Evolutionary conservation across 2,113 vertebrate genomes (phyloP).

Genomic region (Thalassarche chlororhynchos): DNA sequence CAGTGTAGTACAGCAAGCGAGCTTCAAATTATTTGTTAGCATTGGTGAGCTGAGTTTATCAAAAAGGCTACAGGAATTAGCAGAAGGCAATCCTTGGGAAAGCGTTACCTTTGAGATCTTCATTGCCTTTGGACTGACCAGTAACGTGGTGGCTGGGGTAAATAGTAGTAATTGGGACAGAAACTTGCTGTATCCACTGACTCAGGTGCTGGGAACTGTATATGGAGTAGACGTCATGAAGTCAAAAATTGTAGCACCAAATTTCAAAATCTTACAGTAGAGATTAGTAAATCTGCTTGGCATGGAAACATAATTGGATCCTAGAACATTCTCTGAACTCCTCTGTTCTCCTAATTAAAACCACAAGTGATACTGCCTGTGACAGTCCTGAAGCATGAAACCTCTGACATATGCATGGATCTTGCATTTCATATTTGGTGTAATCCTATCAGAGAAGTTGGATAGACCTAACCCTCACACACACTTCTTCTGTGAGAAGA

Average conservation of each 20-base stretch:
- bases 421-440: neutral
- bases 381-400: neutral
- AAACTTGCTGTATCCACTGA: neutral
- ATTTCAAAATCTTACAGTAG: neutral
- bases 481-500: neutral
- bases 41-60: neutral
- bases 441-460: neutral
- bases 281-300: neutral
- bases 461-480: neutral
- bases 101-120: neutral
- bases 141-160: neutral
- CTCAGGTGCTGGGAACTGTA: neutral
- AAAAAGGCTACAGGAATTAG: neutral
- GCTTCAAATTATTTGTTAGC: neutral
- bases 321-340: neutral
- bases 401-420: neutral
- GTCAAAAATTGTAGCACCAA: neutral
- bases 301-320: neutral
- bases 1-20: neutral
- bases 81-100: neutral
- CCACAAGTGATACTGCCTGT: neutral
- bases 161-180: neutral
- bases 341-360: neutral
- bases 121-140: neutral
- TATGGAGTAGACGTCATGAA: neutral